Percentiles rank a stretch among this genome's conserved stretches.
These are phyloP conservation scores for Melinaea menophilus DNA, from an alignment of 2,888 invertebrate species.

Conservation along the genomic window DNA sequence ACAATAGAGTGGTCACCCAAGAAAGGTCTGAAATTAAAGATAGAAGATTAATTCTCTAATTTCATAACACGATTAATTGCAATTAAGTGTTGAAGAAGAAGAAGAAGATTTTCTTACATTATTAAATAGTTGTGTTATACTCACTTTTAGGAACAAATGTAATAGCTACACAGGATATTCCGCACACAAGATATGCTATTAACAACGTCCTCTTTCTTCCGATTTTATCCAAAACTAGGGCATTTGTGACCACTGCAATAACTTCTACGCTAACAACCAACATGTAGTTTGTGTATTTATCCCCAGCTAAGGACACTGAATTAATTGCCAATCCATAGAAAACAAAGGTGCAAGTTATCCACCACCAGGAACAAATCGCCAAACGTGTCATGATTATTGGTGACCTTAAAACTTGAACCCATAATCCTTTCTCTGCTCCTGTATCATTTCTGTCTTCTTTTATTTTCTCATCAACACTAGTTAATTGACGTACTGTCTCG, in stretches of 20 bases:
- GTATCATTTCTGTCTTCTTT: constrained; percentile 46
- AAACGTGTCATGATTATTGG: constrained; percentile 64
- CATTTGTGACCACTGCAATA: constrained; percentile 82
- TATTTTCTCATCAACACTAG: constrained; percentile 53
- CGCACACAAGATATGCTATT: constrained; percentile 78
- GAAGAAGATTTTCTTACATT: too few species aligned
- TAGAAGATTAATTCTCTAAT: not conserved
- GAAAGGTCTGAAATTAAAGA: constrained; percentile 45
- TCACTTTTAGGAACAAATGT: constrained; percentile 72
- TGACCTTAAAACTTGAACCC: constrained; percentile 59
- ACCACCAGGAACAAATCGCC: constrained; percentile 78
- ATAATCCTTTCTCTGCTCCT: constrained; percentile 46
- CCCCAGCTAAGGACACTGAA: constrained; percentile 85
- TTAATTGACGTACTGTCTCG: constrained; percentile 62
- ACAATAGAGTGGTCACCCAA: constrained; percentile 67
- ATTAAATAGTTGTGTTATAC: constrained; percentile 23
- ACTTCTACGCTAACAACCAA: constrained; percentile 83
- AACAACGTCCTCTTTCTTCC: constrained; percentile 81
- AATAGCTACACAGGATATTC: constrained; percentile 71
- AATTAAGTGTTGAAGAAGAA: too few species aligned
- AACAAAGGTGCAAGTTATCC: constrained; percentile 88
- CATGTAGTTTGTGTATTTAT: constrained; percentile 88
- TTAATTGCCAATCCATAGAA: constrained; percentile 89
- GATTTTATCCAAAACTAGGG: constrained; percentile 79
- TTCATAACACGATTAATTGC: not conserved